Base-by-base conservation (phyloP, 2,888 invertebrate genomes). In the Tenthredo notha region DNA sequence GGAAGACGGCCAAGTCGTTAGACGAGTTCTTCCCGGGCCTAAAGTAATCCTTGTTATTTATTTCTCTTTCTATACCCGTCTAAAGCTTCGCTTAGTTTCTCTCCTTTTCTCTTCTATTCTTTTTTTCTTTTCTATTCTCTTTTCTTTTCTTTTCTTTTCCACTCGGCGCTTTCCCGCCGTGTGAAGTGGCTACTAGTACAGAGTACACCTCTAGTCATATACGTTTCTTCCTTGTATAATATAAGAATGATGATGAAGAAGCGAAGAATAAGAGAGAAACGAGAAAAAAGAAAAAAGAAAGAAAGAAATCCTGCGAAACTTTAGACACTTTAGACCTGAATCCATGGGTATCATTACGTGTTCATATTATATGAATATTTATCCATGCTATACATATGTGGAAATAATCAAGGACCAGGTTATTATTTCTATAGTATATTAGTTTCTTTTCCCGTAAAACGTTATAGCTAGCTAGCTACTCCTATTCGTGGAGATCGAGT, bases 1-100 rank as follows among this genome's bases (percentile, higher is more conserved):
- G 83, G 83, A 83, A 83, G 83, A 83, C 83, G 61, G n/a, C 83
- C 67, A 40, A 83, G 83, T 83, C 83, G 83, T 83, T 83, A 83
- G 83, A 70, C 65, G 67, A 67, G 83, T 67, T 83, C 67, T 67
- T 83, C 61, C 67, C 47, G 37, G 15, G 47, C 83, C 67, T 47
- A 25, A 67, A 70, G 70, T 83, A 67, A 83, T 65, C 83, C 67
- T 83, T 65, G 83, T 83, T 70, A 83, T 83, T 67, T 83, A 83
- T 83, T 83, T 83, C 25, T 58, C 80, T 40, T 61, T 80, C 61
- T 25, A 21, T 61, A n/a, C 40, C n/a, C 29, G 43, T 77, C 75
- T 18, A 29, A 21, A 47, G 47, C 50, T 50, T 37, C 29, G 47
- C 50, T 15, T 47, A 5, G 4, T 21, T 21, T 47, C 29, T 29